phyloP scores from a whole-genome alignment of 2,113 vertebrate genomes.

The Scopus umbretta region DNA sequence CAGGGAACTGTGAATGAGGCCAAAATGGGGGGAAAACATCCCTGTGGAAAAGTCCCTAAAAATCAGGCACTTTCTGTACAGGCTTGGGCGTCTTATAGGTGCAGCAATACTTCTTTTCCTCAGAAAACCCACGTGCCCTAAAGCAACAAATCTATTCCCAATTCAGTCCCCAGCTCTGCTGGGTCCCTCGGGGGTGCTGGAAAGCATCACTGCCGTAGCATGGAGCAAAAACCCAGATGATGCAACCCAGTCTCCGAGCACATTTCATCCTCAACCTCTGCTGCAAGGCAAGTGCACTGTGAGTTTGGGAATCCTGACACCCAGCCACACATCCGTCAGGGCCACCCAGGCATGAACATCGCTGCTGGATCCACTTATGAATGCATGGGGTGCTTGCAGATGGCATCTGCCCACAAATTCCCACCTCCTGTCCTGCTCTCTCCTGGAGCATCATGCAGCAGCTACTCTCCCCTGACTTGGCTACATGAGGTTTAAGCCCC shows the following conservation, averaged over 20 bases:
- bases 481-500: neutral
- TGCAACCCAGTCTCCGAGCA: neutral
- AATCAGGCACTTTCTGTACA: neutral
- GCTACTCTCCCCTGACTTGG: neutral
- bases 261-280: neutral
- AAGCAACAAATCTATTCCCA: neutral
- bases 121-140: neutral
- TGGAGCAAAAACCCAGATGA: neutral
- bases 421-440: neutral
- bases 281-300: neutral
- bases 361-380: neutral
- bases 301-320: neutral
- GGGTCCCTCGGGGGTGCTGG: neutral
- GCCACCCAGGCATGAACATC: neutral
- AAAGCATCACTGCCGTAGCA: neutral
- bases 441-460: neutral
- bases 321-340: rapidly evolving
- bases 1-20: neutral
- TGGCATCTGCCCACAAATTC: neutral
- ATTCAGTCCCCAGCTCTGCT: neutral
- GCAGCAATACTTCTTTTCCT: neutral
- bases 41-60: neutral
- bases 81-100: neutral
- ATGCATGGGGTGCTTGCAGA: rapidly evolving
- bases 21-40: neutral